Evolutionary conservation across 2,113 vertebrate genomes (phyloP), one percentile per base, ranked within the genome.

Genomic region (Xerus inauris): DNA sequence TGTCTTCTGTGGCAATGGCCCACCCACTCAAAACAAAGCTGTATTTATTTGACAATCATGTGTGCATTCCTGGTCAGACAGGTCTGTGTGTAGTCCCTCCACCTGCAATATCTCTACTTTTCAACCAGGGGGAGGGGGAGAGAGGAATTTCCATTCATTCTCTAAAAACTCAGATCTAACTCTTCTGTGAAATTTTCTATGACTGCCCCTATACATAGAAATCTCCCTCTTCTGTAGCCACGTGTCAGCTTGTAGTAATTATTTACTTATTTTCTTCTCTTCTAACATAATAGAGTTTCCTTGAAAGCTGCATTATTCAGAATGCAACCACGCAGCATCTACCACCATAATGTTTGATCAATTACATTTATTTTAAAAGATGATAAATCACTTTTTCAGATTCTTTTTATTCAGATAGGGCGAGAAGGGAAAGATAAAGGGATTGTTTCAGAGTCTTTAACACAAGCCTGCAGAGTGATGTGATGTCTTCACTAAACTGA

Each of bases 251-350:
- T 54, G 9, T 32, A 69, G 35, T 59, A 59, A 42, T 32, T 38
- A n/a, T 38, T 91, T 76, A 9, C 22, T 72, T 91, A 85, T 85
- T 81, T 76, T 91, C 47, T 94, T 96, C 17, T 71, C n/a, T 42
- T 94, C 32, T 90, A 84, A 94, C 79, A 62, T 47, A 62, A 1
- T 54, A 10, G 10, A 2, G 79, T 64, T 96, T 82, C 24, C 20
- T 91, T 88, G 26, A 51, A 94, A 85, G 47, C 9, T 69, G 6
- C 2, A 13, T 64, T 24, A 20, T 57, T 93, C 49, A 75, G 80
- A 84, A 86, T 26, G 1, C 42, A 77, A 47, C 5, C 1, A 1
- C 54, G 0, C 2, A 35, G 2, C 22, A 85, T 77, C 47, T 67
- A 47, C n/a, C 8, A 64, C 10, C 76, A 20, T 71, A 76, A 71